Evolutionary conservation across 2,797 vertebrate genomes (phyloP).

Genomic region (Iguana delicatissima): DNA sequence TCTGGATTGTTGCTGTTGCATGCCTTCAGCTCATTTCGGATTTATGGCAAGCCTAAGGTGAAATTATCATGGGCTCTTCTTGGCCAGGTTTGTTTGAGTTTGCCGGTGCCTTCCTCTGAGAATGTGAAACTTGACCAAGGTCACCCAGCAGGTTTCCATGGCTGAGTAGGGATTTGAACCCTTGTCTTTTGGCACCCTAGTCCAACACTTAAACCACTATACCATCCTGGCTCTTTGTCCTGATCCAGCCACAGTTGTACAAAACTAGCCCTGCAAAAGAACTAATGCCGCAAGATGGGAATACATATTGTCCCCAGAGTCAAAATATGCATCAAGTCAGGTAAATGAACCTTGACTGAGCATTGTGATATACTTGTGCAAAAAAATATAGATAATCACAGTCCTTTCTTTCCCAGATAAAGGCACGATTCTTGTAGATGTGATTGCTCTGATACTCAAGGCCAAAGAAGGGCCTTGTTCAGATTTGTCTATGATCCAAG

Average conservation of each 20-base stretch:
- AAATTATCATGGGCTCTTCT: too few relatives aligned
- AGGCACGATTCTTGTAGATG: conserved; percentile 14
- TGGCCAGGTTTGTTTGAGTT: too few relatives aligned
- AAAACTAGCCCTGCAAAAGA: neutral
- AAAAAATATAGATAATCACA: neutral
- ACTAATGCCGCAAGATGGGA: neutral
- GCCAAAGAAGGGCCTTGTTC: conserved; percentile 58
- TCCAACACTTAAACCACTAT: too few relatives aligned
- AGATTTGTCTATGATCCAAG: conserved; percentile 45
- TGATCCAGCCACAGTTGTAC: neutral
- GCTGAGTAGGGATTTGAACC: too few relatives aligned
- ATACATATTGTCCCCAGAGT: neutral
- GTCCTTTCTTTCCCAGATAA: neutral
- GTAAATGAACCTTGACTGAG: neutral
- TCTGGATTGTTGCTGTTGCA: too few relatives aligned
- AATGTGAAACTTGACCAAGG: too few relatives aligned
- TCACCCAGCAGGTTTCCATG: too few relatives aligned
- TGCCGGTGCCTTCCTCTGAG: too few relatives aligned
- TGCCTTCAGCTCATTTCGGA: too few relatives aligned
- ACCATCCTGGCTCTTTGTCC: too few relatives aligned
- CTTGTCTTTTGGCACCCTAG: too few relatives aligned
- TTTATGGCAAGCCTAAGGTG: too few relatives aligned
- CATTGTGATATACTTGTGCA: neutral
- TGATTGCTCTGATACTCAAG: conserved; percentile 18
- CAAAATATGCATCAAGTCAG: neutral